Evolutionary conservation across 35 echinoderm and acorn worm genomes (phyloP).

Genomic region (Holothuria glaberrima): DNA sequence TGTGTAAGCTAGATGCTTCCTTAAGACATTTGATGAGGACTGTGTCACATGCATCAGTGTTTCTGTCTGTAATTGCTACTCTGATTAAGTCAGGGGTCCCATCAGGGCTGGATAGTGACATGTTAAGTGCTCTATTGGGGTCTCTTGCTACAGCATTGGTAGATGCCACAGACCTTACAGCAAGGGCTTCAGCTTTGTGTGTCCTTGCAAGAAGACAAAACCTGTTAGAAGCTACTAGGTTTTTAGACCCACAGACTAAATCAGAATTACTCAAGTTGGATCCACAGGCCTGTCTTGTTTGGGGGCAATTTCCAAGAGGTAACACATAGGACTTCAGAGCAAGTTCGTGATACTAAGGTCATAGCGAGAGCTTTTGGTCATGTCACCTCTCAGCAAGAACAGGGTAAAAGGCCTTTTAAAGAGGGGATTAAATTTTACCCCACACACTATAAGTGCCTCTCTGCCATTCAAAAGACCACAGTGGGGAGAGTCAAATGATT

Average conservation of each 20-base stretch:
- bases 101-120: not conserved
- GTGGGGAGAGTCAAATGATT: not conserved
- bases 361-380: not conserved
- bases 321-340: not conserved
- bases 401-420: not conserved
- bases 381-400: not conserved
- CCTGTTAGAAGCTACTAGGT: too few species aligned
- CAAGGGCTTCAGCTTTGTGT: not conserved
- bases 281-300: not conserved
- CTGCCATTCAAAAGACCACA: not conserved
- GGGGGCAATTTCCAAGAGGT: not conserved
- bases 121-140: not conserved
- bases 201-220: too few species aligned
- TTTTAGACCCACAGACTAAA: too few species aligned
- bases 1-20: too few species aligned
- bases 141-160: conserved; percentile 19
- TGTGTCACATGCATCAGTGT: too few species aligned
- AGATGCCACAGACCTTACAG: conserved; percentile 3
- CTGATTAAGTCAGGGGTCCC: not conserved
- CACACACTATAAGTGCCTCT: not conserved
- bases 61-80: too few species aligned
- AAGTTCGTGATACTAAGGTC: not conserved
- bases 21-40: too few species aligned
- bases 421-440: not conserved
- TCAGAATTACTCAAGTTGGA: not conserved